These are phyloP conservation scores for Elysia crispata DNA, from an alignment of 2,888 invertebrate species.

Conservation along the genomic window DNA sequence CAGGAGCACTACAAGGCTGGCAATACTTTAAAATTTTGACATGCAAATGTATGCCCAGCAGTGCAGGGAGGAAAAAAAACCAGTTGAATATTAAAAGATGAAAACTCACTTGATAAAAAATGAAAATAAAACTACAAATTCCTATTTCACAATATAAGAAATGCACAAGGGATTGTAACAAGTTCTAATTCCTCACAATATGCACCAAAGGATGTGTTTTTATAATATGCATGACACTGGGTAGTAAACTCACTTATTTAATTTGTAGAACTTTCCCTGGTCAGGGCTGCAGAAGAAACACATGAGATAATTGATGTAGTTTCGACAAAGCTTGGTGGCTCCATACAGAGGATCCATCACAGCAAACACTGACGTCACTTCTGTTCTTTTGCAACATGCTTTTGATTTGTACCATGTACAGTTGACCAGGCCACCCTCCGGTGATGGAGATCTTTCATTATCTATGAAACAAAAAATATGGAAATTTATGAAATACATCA, in stretches of 20 bases:
- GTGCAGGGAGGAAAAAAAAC: no score
- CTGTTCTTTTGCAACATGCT: conserved; percentile 77
- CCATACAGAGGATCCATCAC: conserved; percentile 74
- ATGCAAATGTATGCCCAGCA: no score
- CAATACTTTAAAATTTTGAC: no score
- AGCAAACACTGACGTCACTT: conserved; percentile 76
- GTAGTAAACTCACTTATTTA: conserved; percentile 53
- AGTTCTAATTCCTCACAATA: no score
- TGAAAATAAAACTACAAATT: no score
- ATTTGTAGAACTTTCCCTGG: conserved; percentile 74
- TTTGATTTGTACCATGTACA: conserved; percentile 76
- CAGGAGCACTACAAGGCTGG: no score
- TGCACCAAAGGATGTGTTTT: background rate
- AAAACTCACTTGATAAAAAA: no score
- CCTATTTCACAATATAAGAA: no score
- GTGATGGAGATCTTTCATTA: conserved; percentile 62
- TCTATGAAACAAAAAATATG: conserved; percentile 60
- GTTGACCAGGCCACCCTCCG: conserved; percentile 74
- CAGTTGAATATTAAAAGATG: no score
- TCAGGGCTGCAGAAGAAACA: conserved; percentile 78
- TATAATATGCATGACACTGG: background rate
- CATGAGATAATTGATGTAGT: conserved; percentile 77
- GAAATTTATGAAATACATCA: no score
- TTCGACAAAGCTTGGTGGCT: conserved; percentile 71
- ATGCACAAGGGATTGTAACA: no score